phyloP scores from a whole-genome alignment of 2,797 vertebrate genomes.

The Gambelia wislizenii region DNA sequence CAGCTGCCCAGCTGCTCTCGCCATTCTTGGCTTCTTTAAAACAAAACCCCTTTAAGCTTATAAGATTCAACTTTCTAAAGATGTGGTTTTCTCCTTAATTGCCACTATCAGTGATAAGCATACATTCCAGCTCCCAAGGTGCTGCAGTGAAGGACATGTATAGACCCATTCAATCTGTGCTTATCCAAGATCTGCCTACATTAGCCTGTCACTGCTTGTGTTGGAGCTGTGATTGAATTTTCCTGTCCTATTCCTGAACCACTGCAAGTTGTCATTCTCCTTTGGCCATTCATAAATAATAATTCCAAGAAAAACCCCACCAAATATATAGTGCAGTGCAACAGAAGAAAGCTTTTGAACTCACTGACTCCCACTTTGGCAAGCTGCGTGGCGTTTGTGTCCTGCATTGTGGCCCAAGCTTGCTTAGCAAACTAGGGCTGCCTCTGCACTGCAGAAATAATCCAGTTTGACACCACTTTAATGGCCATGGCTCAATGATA shows the following conservation, averaged over 20 bases:
- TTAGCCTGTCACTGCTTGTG: slow-evolving; percentile 63
- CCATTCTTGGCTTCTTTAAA: slow-evolving; percentile 53
- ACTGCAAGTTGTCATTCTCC: slow-evolving; percentile 75
- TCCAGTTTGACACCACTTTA: no score
- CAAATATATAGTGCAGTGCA: neutral
- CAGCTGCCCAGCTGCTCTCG: slow-evolving; percentile 38
- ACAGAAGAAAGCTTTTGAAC: neutral
- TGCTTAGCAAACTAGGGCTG: neutral
- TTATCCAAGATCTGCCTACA: slow-evolving; percentile 70
- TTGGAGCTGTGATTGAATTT: slow-evolving; percentile 71
- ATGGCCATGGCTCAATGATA: no score
- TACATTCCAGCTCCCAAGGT: slow-evolving; percentile 49
- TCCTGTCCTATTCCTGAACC: slow-evolving; percentile 73
- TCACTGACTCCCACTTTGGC: neutral
- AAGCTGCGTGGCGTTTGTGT: neutral
- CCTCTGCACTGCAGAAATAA: no score
- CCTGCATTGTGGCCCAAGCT: neutral
- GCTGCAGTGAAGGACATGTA: slow-evolving; percentile 53
- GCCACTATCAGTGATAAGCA: slow-evolving; percentile 5
- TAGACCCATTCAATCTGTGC: slow-evolving; percentile 58
- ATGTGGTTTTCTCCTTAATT: slow-evolving; percentile 20
- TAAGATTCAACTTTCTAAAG: slow-evolving; percentile 45
- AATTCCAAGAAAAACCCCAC: neutral
- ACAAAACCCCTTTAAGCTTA: slow-evolving; percentile 61
- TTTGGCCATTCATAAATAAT: neutral